Evolutionary conservation across 2,113 vertebrate genomes (phyloP), one percentile per base, ranked within the genome.

Genomic region (Fulica atra): DNA sequence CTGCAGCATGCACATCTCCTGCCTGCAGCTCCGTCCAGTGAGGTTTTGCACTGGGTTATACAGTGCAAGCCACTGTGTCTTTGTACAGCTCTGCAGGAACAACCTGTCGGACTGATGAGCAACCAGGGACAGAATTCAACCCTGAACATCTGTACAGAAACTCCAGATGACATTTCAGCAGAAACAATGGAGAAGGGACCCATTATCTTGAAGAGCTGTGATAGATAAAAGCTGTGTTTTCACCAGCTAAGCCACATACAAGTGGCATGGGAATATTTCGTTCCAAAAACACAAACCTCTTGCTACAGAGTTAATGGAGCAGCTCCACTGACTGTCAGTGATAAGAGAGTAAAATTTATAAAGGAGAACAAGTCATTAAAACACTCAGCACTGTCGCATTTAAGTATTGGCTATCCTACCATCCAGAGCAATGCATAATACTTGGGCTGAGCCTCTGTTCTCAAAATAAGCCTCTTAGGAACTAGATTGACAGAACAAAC

Each of bases 141-240:
- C 28, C 77, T 50, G 53, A 94, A 76, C 57, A 92, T 81, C 65
- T 94, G 53, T 61, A 91, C 53, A 88, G 38, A 83, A 84, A 53
- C 53, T 78, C 57, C 51, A 81, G 38, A 64, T 81, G 76, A 93
- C 64, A 93, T 88, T 96, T 96, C 56, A 86, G 35, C 46, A 83
- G 73, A 81, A 92, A 86, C 60, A 94, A 71, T 56, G 57, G 80
- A 61, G 61, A 86, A 88, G 44, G 38, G 24, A 82, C 28, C 44
- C 15, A 13, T 64, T 84, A 96, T 84, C 72, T 86, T 64, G 48
- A 88, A 84, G 54, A 91, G 88, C 90, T 61, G 53, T 91, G 78
- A 60, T 40, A 96, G 83, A 81, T 79, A 96, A 81, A 69, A 86
- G 76, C 90, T 92, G 81, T 94, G 77, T 94, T 95, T 93, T 90